phyloP scores from a whole-genome alignment of 2,113 vertebrate genomes.

The Phalacrocorax aristotelis region DNA sequence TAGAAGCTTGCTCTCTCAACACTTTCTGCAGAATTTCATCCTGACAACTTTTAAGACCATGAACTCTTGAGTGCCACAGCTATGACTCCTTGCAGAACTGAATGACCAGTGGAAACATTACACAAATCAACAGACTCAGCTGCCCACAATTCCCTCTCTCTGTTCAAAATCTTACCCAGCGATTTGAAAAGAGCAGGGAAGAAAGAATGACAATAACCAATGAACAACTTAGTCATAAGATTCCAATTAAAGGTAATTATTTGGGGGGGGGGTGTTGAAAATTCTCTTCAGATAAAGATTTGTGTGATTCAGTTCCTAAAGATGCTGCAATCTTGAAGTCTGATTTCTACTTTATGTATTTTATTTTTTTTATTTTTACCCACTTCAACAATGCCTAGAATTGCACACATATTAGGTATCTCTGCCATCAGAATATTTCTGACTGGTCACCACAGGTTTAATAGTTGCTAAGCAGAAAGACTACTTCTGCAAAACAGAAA shows the following conservation, averaged over 20 bases:
- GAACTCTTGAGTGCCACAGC: neutral
- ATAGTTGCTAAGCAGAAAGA: neutral
- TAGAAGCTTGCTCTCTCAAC: neutral
- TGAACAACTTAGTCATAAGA: neutral
- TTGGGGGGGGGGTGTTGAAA: neutral
- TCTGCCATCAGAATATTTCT: neutral
- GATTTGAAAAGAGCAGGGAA: neutral
- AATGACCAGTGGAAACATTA: neutral
- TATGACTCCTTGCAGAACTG: neutral
- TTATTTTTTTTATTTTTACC: neutral
- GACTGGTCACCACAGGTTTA: neutral
- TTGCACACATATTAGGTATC: neutral
- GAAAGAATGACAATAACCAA: rapidly evolving
- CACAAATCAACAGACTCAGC: neutral
- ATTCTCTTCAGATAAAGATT: neutral
- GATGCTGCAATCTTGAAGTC: neutral
- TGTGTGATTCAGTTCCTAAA: neutral
- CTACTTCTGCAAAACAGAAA: neutral
- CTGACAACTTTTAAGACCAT: neutral
- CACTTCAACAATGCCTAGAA: neutral
- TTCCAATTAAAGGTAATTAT: neutral
- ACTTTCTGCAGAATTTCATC: neutral
- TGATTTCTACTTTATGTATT: neutral
- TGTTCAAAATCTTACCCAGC: neutral
- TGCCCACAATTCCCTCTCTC: neutral